Conservation (phyloP, 2,113 vertebrate genomes). For the Lepus timidus region DNA sequence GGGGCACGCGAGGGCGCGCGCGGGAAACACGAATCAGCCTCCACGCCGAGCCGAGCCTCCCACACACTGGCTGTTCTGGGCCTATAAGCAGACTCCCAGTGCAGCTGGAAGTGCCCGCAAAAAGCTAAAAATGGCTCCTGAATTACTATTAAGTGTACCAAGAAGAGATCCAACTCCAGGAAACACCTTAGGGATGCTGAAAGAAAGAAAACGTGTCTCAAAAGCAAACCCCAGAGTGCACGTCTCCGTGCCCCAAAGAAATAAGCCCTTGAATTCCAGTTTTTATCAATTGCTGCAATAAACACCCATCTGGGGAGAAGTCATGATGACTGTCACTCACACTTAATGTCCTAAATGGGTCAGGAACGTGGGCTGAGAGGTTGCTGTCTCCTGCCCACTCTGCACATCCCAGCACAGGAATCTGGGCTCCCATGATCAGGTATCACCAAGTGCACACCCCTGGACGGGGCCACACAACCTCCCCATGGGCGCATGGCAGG, state of each 20-base stretch:
- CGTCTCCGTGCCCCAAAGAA: neutral
- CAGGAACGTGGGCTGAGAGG: neutral
- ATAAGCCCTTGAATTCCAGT: neutral
- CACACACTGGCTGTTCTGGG: conserved; percentile 68
- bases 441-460: neutral
- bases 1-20: conserved; percentile 49
- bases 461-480: neutral
- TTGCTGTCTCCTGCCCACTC: neutral
- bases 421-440: neutral
- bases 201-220: neutral
- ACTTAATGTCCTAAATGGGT: neutral
- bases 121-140: conserved; percentile 73
- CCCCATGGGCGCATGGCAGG: neutral
- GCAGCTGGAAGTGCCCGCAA: conserved; percentile 67
- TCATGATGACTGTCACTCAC: neutral
- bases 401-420: neutral
- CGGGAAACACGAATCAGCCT: conserved; percentile 23
- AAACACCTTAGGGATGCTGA: conserved; percentile 61
- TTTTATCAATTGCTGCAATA: conserved; percentile 40
- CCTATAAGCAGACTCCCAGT: conserved; percentile 66
- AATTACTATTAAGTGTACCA: conserved; percentile 76
- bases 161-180: conserved; percentile 69
- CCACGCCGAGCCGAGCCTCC: conserved; percentile 65
- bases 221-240: conserved; percentile 16
- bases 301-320: neutral